A percentile compares a stretch with the other conserved stretches of the same genome.
Evolutionary conservation across 2,797 vertebrate species (phyloP).

Genomic region (Thaleichthys pacificus): DNA sequence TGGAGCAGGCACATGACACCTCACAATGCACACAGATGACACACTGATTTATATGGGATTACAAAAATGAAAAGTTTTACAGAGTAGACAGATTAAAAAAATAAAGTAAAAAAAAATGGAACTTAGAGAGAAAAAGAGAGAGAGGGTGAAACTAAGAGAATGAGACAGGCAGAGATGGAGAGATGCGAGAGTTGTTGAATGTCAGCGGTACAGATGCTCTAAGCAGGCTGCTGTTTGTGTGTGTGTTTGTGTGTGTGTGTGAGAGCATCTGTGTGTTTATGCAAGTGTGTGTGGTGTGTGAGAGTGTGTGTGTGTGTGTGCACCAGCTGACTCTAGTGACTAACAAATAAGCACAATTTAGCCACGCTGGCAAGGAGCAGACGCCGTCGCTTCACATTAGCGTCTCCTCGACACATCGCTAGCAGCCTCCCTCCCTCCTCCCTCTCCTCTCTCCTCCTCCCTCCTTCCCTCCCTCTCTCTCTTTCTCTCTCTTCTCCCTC

Average conservation of each 20-base stretch:
- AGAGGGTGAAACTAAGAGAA: conserved; percentile 58
- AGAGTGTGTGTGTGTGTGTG: conserved; percentile 54
- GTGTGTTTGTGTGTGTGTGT: neutral
- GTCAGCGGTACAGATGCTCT: conserved; percentile 59
- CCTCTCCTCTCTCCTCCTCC: neutral
- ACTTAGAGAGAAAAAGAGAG: conserved; percentile 10
- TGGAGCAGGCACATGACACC: no score
- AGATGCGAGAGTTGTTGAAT: conserved; percentile 58
- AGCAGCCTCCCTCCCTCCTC: conserved; percentile 68
- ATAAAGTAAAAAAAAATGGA: conserved; percentile 3
- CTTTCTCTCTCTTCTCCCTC: no score
- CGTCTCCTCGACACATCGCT: conserved; percentile 79
- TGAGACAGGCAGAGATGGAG: conserved; percentile 32
- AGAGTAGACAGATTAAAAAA: neutral
- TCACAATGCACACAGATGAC: no score
- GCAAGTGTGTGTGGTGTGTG: neutral
- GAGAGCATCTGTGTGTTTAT: conserved; percentile 49
- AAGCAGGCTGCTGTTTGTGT: conserved; percentile 37
- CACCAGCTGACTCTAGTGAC: conserved; percentile 88
- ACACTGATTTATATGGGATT: no score
- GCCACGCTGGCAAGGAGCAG: conserved; percentile 85
- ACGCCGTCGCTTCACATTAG: conserved; percentile 92
- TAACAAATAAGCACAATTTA: conserved; percentile 98
- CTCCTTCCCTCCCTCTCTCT: neutral
- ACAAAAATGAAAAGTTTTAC: no score